These are phyloP conservation scores for Pavo muticus DNA, from an alignment of 2,113 vertebrate species.

Conservation along the genomic window DNA sequence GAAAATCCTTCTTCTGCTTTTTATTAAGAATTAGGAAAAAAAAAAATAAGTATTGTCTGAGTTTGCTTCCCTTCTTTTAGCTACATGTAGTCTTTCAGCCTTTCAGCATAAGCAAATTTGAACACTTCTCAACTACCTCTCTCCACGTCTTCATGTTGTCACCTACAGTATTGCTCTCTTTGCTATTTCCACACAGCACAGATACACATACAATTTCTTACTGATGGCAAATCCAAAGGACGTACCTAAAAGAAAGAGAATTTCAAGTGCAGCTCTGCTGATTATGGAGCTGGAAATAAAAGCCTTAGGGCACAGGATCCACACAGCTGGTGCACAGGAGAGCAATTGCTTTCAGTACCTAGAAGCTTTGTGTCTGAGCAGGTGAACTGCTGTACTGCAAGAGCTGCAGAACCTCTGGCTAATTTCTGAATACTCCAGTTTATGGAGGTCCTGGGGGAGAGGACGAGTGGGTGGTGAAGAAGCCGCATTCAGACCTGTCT, in stretches of 20 bases:
- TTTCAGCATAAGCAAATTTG: not conserved
- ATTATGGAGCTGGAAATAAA: not conserved
- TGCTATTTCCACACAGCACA: not conserved
- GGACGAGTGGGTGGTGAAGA: fast-evolving
- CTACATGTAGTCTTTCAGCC: not conserved
- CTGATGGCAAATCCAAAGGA: not conserved
- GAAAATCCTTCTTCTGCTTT: not conserved
- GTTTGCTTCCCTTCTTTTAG: not conserved
- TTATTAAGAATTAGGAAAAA: slow-evolving; percentile 15
- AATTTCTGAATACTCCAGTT: not conserved
- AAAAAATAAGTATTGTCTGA: not conserved
- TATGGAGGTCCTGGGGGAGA: not conserved
- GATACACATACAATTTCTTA: not conserved
- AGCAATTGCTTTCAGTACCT: not conserved
- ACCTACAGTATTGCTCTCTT: not conserved
- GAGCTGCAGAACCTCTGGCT: not conserved
- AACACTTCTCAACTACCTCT: not conserved
- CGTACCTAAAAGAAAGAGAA: not conserved
- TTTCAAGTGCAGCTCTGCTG: not conserved
- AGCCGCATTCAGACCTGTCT: not conserved
- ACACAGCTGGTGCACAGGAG: not conserved
- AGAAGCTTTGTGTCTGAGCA: not conserved
- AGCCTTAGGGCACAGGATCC: not conserved
- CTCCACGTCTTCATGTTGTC: not conserved
- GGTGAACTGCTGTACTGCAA: not conserved